Base-by-base conservation (phyloP, 2,797 vertebrate genomes). In the Synaphobranchus kaupii region DNA sequence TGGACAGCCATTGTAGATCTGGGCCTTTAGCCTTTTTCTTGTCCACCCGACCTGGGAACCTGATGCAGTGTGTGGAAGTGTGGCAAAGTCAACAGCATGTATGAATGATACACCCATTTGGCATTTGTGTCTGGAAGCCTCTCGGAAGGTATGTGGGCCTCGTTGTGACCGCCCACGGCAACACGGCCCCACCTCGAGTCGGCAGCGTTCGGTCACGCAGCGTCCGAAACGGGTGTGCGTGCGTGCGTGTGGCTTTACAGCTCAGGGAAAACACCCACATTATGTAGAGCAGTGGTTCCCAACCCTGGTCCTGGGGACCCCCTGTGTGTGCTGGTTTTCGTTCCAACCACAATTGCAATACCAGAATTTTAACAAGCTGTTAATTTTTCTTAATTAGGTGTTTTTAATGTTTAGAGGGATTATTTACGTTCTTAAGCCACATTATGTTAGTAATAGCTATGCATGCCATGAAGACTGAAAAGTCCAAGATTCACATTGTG, bases 241-340 rank as follows among this genome's bases (percentile, higher is more conserved):
- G 50, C 39, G 48, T 60, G 28, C 7, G 20, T 44, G 56, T 39
- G 17, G 63, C 83, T 71, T 85, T 47, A 50, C 84, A 54, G 15
- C 48, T 73, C 71, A 80, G 68, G 68, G 15, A 4, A 78, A 76
- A 86, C 85, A 28, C 85, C 66, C 68, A 31, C n/a, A 31, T 48
- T 54, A 5, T 4, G 58, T 60, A 87, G 4, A 63, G 4, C 28
- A 34, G n/a, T n/a, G n/a, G n/a, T n/a, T n/a, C n/a, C n/a, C n/a
- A n/a, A n/a, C n/a, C n/a, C n/a, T n/a, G n/a, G n/a, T n/a, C n/a
- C n/a, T n/a, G n/a, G n/a, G n/a, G n/a, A n/a, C n/a, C n/a, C n/a
- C n/a, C n/a, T n/a, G n/a, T n/a, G n/a, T n/a, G n/a, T n/a, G n/a
- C n/a, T n/a, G n/a, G n/a, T n/a, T n/a, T n/a, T n/a, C n/a, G n/a